Conservation (phyloP, 2,888 invertebrate genomes). For the Drosophila prolongata region DNA sequence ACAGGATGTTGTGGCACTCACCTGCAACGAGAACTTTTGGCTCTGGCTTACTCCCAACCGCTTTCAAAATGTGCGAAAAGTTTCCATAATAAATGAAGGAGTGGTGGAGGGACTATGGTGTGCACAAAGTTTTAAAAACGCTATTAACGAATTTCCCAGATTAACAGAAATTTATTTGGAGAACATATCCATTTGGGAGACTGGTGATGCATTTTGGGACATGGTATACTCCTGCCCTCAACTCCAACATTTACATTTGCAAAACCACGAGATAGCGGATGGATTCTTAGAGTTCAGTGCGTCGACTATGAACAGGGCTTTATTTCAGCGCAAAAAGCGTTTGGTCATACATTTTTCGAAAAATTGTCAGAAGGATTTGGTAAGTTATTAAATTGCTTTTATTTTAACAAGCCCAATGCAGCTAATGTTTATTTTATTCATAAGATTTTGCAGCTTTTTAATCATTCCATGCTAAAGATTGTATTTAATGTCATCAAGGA, state of each 20-base stretch:
- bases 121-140: background rate
- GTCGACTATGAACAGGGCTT: background rate
- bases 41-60: background rate
- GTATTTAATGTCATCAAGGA: background rate
- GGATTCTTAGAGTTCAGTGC: background rate
- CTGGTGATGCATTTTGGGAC: conserved; percentile 16
- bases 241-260: conserved; percentile 2
- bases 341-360: conserved; percentile 13
- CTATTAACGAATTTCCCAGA: conserved; percentile 4
- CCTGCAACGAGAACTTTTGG: conserved; percentile 25
- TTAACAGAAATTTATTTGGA: conserved; percentile 13
- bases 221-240: conserved; percentile 18
- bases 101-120: conserved; percentile 20
- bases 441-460: background rate
- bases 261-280: background rate
- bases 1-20: conserved; percentile 8
- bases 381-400: background rate
- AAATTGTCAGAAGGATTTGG: conserved; percentile 1
- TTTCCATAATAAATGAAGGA: conserved; percentile 22
- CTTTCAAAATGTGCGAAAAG: conserved; percentile 2
- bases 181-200: conserved; percentile 9
- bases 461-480: conserved; percentile 4
- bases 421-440: background rate
- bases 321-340: background rate
- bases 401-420: too few relatives aligned